These are phyloP conservation scores for Enteromius paludinosus DNA, from an alignment of 2,797 vertebrate genomes.

Conservation along the genomic window DNA sequence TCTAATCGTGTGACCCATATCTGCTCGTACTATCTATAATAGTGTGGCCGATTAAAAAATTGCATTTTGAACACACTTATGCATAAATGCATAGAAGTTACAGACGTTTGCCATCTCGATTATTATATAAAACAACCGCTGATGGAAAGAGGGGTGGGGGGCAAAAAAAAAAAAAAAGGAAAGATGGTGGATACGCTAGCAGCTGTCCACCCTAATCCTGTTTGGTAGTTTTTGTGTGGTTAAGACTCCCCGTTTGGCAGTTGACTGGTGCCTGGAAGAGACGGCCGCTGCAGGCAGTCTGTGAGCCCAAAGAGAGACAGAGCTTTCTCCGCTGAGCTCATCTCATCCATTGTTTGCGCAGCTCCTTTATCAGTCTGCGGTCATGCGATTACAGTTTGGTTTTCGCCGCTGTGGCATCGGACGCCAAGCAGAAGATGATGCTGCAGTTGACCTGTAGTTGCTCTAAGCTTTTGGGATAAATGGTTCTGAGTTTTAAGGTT, in stretches of 20 bases:
- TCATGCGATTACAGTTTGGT: constrained; percentile 21
- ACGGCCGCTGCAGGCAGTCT: constrained; percentile 46
- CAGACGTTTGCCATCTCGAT: constrained; percentile 63
- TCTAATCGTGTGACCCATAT: constrained; percentile 40
- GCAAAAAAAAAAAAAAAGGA: constrained; percentile 3
- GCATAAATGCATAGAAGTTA: background rate
- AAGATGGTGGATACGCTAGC: constrained; percentile 69
- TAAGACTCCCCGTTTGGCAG: constrained; percentile 65
- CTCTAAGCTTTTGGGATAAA: constrained; percentile 8
- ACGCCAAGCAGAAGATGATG: background rate
- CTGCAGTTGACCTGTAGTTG: constrained; percentile 15
- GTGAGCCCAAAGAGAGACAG: constrained; percentile 48
- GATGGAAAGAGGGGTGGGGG: constrained; percentile 36
- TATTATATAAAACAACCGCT: constrained; percentile 59
- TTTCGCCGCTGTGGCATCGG: background rate
- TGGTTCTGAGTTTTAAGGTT: background rate
- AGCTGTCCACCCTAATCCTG: constrained; percentile 79
- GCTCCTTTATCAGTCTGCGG: constrained; percentile 55
- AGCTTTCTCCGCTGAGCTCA: constrained; percentile 46
- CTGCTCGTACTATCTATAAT: constrained; percentile 16
- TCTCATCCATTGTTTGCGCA: constrained; percentile 55
- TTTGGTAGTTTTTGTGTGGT: constrained; percentile 65
- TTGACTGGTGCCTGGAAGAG: constrained; percentile 60
- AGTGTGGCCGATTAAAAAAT: background rate
- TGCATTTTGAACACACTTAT: background rate